Conservation (phyloP, 2,888 invertebrate genomes). For the Cephus sareptanus region DNA sequence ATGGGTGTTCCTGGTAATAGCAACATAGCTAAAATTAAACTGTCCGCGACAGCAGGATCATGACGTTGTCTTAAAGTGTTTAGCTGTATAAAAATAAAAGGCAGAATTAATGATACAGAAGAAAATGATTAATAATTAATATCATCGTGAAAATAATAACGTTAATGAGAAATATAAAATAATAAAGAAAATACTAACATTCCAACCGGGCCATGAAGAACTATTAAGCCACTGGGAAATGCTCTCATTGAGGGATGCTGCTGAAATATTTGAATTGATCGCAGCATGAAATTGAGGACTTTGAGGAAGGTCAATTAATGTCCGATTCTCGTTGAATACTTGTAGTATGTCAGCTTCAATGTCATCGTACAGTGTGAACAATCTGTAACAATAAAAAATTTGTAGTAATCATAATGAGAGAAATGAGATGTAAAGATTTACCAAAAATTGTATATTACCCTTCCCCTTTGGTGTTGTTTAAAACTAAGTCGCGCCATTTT, state of each 20-base stretch:
- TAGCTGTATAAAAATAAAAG: conserved; percentile 39
- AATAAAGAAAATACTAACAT: conserved; percentile 58
- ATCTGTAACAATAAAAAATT: conserved; percentile 33
- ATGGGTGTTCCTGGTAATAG: conserved; percentile 85
- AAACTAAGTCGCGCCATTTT: conserved; percentile 74
- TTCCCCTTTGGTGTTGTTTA: conserved; percentile 68
- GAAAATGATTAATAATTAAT: background rate
- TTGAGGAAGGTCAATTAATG: conserved; percentile 54
- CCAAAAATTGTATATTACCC: conserved; percentile 46
- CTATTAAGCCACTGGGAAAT: conserved; percentile 36
- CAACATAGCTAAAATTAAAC: conserved; percentile 74
- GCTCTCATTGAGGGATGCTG: conserved; percentile 37
- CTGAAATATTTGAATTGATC: conserved; percentile 41
- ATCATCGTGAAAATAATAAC: conserved; percentile 5
- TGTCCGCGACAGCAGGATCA: conserved; percentile 68
- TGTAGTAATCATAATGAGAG: background rate
- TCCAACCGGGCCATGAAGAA: conserved; percentile 68
- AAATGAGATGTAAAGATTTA: background rate
- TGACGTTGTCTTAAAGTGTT: conserved; percentile 49
- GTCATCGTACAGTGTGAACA: conserved; percentile 55
- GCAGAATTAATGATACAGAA: background rate
- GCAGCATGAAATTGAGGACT: conserved; percentile 48
- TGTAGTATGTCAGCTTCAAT: conserved; percentile 47
- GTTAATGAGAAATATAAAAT: conserved; percentile 8
- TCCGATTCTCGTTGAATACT: conserved; percentile 48